phyloP scores from a whole-genome alignment of 1,140 invertebrate genomes.

The Nasonia giraulti region DNA sequence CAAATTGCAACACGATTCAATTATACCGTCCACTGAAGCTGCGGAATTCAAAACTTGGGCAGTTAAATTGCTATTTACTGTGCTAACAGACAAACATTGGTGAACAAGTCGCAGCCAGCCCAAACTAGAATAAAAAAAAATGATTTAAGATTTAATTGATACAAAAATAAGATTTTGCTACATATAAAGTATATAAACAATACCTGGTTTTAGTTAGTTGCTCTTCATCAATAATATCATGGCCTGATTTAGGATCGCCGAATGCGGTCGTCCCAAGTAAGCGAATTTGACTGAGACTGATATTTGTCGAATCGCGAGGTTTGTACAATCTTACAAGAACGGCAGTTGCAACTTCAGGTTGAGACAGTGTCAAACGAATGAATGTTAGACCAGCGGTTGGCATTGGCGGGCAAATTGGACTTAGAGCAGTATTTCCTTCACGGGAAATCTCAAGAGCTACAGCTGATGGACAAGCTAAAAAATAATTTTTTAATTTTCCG shows the following conservation, averaged over 20 bases:
- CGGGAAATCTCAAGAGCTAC: slow-evolving; percentile 86
- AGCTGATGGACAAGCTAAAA: slow-evolving; percentile 88
- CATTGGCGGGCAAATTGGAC: slow-evolving; percentile 83
- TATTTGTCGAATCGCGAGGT: slow-evolving; percentile 89
- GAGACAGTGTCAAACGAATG: slow-evolving; percentile 86
- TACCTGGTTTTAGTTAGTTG: slow-evolving; percentile 73
- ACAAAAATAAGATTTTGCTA: too few relatives aligned
- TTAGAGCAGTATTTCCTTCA: slow-evolving; percentile 76
- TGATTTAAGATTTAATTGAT: neutral
- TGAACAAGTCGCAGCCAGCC: slow-evolving; percentile 82
- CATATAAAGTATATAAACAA: slow-evolving; percentile 41
- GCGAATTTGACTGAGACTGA: slow-evolving; percentile 91
- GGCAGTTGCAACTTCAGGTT: slow-evolving; percentile 86
- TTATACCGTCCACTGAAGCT: slow-evolving; percentile 79
- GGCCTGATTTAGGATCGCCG: slow-evolving; percentile 75
- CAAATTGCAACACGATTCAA: slow-evolving; percentile 84
- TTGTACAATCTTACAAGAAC: slow-evolving; percentile 82
- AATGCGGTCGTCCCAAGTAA: slow-evolving; percentile 88
- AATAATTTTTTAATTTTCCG: slow-evolving; percentile 20
- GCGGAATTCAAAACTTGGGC: slow-evolving; percentile 77
- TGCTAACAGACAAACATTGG: slow-evolving; percentile 78
- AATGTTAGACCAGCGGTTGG: slow-evolving; percentile 89
- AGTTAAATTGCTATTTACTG: slow-evolving; percentile 69
- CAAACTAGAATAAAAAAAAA: slow-evolving; percentile 71
- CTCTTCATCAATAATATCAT: slow-evolving; percentile 70